A percentile compares a stretch with the other conserved stretches of the same genome.
Evolutionary conservation across 2,888 invertebrate genomes (phyloP).

Genomic region (Masnerella sp.): DNA sequence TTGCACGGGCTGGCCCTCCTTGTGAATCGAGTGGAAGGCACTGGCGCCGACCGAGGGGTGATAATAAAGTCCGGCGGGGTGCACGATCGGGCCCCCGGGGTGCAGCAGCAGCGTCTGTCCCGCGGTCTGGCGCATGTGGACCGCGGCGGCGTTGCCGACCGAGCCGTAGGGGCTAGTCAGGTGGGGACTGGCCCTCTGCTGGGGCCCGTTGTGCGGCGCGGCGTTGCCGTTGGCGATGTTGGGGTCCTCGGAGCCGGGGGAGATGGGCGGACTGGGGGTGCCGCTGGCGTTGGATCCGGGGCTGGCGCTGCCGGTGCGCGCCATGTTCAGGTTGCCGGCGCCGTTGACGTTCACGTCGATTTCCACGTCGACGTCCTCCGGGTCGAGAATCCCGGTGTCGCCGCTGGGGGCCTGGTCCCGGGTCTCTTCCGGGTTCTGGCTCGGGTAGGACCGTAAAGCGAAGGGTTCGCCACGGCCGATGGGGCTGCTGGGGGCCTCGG

Average conservation of each 20-base stretch:
- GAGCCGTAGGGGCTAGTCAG: slow-evolving; percentile 60
- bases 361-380: slow-evolving; percentile 61
- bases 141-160: slow-evolving; percentile 61
- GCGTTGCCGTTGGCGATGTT: slow-evolving; percentile 58
- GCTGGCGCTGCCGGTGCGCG: slow-evolving; percentile 78
- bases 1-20: slow-evolving; percentile 76
- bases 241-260: slow-evolving; percentile 89
- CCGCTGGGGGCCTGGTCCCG: slow-evolving; percentile 22
- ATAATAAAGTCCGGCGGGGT: slow-evolving; percentile 73
- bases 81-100: slow-evolving; percentile 71
- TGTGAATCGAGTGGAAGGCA: slow-evolving; percentile 78
- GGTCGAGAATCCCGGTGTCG: slow-evolving; percentile 45
- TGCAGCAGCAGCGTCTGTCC: slow-evolving; percentile 73
- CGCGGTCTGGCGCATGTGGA: slow-evolving; percentile 66
- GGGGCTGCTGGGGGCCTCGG: too few relatives aligned
- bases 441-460: slow-evolving; percentile 25
- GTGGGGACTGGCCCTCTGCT: slow-evolving; percentile 45
- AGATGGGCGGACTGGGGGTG: slow-evolving; percentile 88
- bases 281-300: slow-evolving; percentile 82
- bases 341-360: slow-evolving; percentile 53
- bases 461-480: slow-evolving; percentile 1
- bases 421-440: slow-evolving; percentile 22
- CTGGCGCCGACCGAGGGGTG: slow-evolving; percentile 71
- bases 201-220: slow-evolving; percentile 33
- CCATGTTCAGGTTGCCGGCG: slow-evolving; percentile 55